Evolutionary conservation across 2,113 vertebrate species (phyloP).

Genomic region (Hypanus sabinus): DNA sequence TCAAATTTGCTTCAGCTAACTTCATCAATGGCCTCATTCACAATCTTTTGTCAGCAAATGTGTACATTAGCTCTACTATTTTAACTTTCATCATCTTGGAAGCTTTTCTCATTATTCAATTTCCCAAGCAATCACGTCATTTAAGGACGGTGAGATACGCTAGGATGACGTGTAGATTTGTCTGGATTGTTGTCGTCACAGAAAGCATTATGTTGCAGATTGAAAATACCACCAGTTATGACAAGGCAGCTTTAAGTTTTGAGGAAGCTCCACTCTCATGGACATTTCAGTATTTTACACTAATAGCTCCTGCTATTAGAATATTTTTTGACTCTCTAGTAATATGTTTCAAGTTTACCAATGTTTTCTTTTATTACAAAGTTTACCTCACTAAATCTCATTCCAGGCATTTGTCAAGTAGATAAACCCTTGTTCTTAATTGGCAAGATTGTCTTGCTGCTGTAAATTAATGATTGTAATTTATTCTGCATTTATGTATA

Average conservation of each 20-base stretch:
- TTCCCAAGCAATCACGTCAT: conserved; percentile 51
- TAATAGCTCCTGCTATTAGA: conserved; percentile 28
- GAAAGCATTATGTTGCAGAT: conserved; percentile 49
- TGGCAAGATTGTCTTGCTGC: background rate
- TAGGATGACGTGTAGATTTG: conserved; percentile 42
- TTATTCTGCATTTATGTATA: background rate
- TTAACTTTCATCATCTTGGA: conserved; percentile 63
- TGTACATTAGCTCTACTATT: conserved; percentile 56
- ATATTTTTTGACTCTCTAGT: conserved; percentile 49
- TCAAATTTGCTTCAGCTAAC: background rate
- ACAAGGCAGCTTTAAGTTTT: background rate
- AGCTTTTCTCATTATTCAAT: conserved; percentile 59
- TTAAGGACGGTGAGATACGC: conserved; percentile 55
- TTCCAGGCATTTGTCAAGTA: background rate
- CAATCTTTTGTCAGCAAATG: conserved; percentile 56
- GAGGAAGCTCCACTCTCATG: background rate
- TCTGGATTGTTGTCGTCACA: conserved; percentile 51
- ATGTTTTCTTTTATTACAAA: conserved; percentile 60
- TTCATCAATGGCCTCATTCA: conserved; percentile 40
- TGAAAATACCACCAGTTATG: conserved; percentile 21
- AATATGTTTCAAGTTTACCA: conserved; percentile 53
- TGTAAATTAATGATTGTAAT: background rate
- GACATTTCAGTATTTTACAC: conserved; percentile 13
- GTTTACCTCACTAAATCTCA: conserved; percentile 43
- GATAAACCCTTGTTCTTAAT: background rate